phyloP scores from a whole-genome alignment of 2,113 vertebrate species.

The Struthidea cinerea region DNA sequence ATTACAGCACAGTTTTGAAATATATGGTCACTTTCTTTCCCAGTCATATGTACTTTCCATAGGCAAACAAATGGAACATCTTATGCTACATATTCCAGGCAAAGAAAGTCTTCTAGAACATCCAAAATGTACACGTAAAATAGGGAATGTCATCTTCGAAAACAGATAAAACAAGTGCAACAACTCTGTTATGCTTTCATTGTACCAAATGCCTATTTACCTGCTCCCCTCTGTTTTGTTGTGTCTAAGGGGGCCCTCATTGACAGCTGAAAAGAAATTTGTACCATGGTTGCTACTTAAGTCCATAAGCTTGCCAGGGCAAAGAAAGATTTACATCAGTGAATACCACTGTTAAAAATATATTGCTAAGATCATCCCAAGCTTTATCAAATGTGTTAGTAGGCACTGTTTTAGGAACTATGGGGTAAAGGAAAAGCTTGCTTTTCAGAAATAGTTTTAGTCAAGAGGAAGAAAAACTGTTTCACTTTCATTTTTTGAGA shows the following conservation, averaged over 20 bases:
- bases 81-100: not conserved
- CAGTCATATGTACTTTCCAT: not conserved
- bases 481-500: not conserved
- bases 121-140: fast-evolving
- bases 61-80: not conserved
- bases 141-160: not conserved
- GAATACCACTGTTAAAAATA: not conserved
- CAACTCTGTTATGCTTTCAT: not conserved
- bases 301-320: not conserved
- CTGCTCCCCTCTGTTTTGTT: not conserved
- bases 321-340: not conserved
- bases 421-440: not conserved
- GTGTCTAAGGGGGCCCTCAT: not conserved
- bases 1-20: not conserved
- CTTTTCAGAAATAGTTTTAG: conserved; percentile 50
- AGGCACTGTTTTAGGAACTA: not conserved
- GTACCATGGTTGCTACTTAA: not conserved
- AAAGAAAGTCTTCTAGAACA: not conserved
- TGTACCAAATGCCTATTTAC: not conserved
- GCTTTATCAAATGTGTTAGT: not conserved
- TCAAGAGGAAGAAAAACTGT: conserved; percentile 44
- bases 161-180: not conserved
- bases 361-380: not conserved
- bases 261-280: not conserved
- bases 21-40: not conserved